Conservation (phyloP, 2,888 invertebrate genomes). For the Nebria brevicollis region DNA sequence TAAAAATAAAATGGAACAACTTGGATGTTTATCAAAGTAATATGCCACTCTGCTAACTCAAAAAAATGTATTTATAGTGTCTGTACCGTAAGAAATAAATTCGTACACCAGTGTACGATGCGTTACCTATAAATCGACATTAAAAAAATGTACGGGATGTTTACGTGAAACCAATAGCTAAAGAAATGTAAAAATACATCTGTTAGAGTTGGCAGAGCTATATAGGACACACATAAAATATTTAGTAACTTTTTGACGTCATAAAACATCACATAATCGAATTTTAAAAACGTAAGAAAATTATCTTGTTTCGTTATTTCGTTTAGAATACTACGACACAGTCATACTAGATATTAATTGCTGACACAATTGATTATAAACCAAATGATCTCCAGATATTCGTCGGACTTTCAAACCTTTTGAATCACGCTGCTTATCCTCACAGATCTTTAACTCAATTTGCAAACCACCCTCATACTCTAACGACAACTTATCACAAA, state of each 20-base stretch:
- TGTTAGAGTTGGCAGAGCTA: too few species aligned
- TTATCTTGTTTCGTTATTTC: not conserved
- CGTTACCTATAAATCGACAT: too few species aligned
- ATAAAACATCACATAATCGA: not conserved
- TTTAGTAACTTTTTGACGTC: not conserved
- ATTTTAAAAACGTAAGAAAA: not conserved
- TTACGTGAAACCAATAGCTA: too few species aligned
- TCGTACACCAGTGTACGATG: too few species aligned
- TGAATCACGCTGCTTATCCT: conserved; percentile 73
- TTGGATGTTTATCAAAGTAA: not conserved
- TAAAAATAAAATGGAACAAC: not conserved
- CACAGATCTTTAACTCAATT: conserved; percentile 83
- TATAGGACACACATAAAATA: not conserved
- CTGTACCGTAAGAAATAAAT: too few species aligned
- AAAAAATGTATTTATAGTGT: not conserved
- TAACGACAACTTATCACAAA: conserved; percentile 58
- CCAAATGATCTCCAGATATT: conserved; percentile 88
- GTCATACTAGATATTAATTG: conserved; percentile 88
- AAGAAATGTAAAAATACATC: too few species aligned
- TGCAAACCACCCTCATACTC: conserved; percentile 78
- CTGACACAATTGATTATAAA: conserved; percentile 88
- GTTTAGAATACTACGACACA: conserved; percentile 65
- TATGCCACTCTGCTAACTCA: not conserved
- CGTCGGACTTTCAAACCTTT: conserved; percentile 87
- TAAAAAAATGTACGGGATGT: too few species aligned